These are phyloP conservation scores for Oostethus manadensis DNA, from an alignment of 2,113 vertebrate genomes.

Conservation along the genomic window DNA sequence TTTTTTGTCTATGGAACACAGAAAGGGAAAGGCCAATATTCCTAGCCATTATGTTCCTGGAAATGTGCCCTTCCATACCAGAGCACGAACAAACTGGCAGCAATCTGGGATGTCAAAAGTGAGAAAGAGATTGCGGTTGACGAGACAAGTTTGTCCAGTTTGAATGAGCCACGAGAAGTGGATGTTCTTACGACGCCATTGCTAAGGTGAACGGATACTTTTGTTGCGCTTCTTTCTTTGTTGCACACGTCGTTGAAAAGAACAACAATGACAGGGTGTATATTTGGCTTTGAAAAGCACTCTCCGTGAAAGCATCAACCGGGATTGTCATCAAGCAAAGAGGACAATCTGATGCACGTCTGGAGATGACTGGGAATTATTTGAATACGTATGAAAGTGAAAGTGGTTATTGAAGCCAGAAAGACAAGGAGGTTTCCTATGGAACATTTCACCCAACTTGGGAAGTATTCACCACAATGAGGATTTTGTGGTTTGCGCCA, in stretches of 20 bases:
- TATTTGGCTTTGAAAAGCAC: slow-evolving; percentile 1
- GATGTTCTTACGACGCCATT: slow-evolving; percentile 20
- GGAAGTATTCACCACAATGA: not conserved
- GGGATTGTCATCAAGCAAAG: not conserved
- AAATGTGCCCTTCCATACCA: too few relatives aligned
- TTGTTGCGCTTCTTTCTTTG: not conserved
- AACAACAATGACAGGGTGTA: not conserved
- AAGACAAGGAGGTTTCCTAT: not conserved
- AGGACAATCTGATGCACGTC: not conserved
- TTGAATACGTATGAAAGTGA: not conserved
- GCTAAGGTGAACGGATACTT: slow-evolving; percentile 21
- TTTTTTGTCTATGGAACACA: too few relatives aligned
- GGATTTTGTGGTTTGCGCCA: not conserved
- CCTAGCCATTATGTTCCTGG: too few relatives aligned
- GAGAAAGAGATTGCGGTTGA: not conserved
- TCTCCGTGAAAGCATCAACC: not conserved
- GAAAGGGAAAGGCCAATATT: too few relatives aligned
- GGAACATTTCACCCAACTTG: not conserved
- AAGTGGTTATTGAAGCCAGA: not conserved
- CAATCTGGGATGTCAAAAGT: not conserved
- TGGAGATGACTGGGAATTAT: not conserved
- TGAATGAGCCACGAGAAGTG: not conserved
- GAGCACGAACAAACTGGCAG: not conserved
- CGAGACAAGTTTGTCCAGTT: not conserved
- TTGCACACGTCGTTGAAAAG: not conserved